These are phyloP conservation scores for Drosophila mercatorum DNA, from an alignment of 2,888 invertebrate species.

Conservation along the genomic window DNA sequence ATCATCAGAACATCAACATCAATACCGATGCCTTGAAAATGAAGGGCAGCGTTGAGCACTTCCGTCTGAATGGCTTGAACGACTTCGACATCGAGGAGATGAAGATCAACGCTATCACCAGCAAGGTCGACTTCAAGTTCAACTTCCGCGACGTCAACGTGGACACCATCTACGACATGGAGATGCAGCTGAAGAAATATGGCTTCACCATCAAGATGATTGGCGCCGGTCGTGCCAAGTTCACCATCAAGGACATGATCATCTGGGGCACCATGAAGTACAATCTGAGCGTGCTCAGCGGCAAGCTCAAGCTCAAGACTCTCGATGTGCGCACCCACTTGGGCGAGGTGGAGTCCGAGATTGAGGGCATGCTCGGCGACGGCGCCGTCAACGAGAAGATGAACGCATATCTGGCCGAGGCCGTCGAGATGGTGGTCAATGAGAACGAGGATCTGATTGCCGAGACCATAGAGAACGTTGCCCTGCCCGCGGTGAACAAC, in stretches of 20 bases:
- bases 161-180: constrained; percentile 74
- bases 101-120: constrained; percentile 75
- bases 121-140: constrained; percentile 75
- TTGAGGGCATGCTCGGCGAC: constrained; percentile 79
- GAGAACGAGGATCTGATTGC: constrained; percentile 77
- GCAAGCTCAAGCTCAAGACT: constrained; percentile 75
- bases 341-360: constrained; percentile 78
- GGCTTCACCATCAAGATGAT: constrained; percentile 80
- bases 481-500: constrained; percentile 70
- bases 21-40: constrained; percentile 52
- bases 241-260: constrained; percentile 72
- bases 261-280: constrained; percentile 77
- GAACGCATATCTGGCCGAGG: constrained; percentile 76
- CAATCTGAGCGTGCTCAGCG: constrained; percentile 66
- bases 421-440: constrained; percentile 71
- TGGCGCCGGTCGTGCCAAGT: constrained; percentile 76
- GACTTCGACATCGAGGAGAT: constrained; percentile 76
- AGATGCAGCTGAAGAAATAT: constrained; percentile 68
- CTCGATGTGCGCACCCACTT: constrained; percentile 73
- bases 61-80: constrained; percentile 74
- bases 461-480: constrained; percentile 67
- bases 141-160: constrained; percentile 72
- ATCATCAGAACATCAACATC: constrained; percentile 68
- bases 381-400: constrained; percentile 74
- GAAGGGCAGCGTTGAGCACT: constrained; percentile 70